phyloP scores from a whole-genome alignment of 1,140 invertebrate species.

The Bombus turneri region DNA sequence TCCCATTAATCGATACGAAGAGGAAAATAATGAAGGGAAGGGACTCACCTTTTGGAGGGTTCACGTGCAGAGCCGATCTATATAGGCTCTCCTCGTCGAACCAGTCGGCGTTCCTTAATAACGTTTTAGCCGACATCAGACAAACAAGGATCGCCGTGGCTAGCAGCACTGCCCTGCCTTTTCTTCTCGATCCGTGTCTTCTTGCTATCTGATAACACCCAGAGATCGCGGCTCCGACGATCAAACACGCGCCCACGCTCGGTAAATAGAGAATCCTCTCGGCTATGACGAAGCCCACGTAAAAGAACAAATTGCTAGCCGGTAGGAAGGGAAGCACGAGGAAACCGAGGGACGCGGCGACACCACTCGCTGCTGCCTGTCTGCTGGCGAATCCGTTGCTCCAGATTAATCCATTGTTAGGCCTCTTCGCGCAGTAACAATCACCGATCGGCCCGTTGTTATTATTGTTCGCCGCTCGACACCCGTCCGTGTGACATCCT shows the following conservation, averaged over 20 bases:
- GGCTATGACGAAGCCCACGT: constrained; percentile 98
- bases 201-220: constrained; percentile 80
- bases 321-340: constrained; percentile 95
- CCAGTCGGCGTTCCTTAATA: constrained; percentile 95
- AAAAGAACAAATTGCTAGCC: constrained; percentile 96
- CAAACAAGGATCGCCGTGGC: constrained; percentile 86
- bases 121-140: constrained; percentile 89
- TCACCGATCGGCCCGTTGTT: constrained; percentile 80
- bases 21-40: not conserved
- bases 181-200: constrained; percentile 79
- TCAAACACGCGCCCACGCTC: constrained; percentile 96
- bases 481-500: constrained; percentile 80
- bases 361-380: constrained; percentile 76
- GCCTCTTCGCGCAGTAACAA: constrained; percentile 77
- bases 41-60: constrained; percentile 97
- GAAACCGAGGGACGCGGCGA: constrained; percentile 88
- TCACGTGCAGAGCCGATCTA: constrained; percentile 93
- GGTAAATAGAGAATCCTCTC: constrained; percentile 97
- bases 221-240: constrained; percentile 86
- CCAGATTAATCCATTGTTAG: constrained; percentile 13
- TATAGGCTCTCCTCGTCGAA: constrained; percentile 96
- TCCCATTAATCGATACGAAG: not conserved
- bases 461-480: constrained; percentile 82
- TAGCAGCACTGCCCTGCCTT: constrained; percentile 79
- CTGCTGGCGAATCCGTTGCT: constrained; percentile 25